A percentile compares a stretch with the other conserved stretches of the same genome.
Conservation (phyloP, 2,113 vertebrate species). For the Phoenicopterus ruber region DNA sequence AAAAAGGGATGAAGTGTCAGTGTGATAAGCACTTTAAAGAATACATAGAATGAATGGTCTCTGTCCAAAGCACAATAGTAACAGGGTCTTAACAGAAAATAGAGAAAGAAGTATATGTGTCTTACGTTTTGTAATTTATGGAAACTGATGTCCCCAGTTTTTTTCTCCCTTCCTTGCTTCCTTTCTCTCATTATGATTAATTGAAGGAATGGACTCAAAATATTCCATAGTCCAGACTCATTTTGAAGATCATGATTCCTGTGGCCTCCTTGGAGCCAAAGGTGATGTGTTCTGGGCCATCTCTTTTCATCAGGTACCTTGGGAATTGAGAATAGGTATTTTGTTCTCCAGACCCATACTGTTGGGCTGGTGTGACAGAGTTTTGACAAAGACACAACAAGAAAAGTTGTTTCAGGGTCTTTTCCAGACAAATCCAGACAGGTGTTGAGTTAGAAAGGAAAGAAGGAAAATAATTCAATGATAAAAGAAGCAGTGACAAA, state of each 20-base stretch:
- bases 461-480: neutral
- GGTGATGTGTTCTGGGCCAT: neutral
- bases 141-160: neutral
- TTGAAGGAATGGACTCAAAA: neutral
- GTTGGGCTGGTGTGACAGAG: neutral
- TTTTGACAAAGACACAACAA: neutral
- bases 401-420: neutral
- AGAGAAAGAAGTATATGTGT: neutral
- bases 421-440: neutral
- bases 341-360: neutral
- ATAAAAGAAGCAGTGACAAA: neutral
- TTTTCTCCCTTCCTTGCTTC: neutral
- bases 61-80: neutral
- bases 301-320: neutral
- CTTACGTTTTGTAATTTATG: neutral
- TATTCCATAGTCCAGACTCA: neutral
- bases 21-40: neutral
- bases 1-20: neutral
- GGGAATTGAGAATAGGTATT: neutral
- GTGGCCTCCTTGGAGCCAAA: neutral
- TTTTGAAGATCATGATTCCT: neutral
- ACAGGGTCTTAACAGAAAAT: neutral
- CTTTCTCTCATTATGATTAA: neutral
- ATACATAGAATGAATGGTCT: neutral
- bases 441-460: neutral